Conservation (phyloP, 2,113 vertebrate genomes). For the Neotragus moschatus region DNA sequence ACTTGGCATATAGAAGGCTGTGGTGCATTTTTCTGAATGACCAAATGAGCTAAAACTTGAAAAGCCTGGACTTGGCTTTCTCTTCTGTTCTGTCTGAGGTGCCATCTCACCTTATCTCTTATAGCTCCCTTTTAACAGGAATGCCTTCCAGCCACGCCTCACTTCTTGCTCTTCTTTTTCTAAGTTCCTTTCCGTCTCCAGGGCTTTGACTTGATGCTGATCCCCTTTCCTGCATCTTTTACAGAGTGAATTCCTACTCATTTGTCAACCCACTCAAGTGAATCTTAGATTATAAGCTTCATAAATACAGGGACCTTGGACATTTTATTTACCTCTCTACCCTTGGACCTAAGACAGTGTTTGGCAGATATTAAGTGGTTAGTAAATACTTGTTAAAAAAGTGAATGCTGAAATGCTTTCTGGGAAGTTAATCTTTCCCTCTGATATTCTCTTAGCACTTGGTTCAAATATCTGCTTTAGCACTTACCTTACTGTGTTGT, state of each 20-base stretch:
- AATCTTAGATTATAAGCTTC: neutral
- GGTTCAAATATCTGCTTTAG: neutral
- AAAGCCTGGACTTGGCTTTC: neutral
- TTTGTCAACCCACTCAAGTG: neutral
- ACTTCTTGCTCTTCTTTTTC: neutral
- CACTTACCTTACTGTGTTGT: neutral
- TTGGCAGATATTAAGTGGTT: neutral
- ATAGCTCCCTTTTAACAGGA: neutral
- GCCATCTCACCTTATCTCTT: neutral
- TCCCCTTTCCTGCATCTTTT: neutral
- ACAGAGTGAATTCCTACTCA: neutral
- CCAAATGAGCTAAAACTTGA: conserved; percentile 10
- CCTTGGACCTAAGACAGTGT: neutral
- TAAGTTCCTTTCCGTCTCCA: neutral
- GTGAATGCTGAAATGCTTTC: conserved; percentile 4
- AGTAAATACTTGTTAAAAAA: conserved; percentile 32
- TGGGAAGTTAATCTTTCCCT: neutral
- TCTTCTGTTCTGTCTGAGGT: neutral
- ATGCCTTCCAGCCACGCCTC: neutral
- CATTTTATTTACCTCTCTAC: conserved; percentile 10
- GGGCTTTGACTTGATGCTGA: neutral
- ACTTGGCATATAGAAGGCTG: neutral
- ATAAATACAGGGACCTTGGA: neutral
- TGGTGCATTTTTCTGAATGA: neutral
- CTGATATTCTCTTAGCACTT: neutral